Evolutionary conservation across 2,797 vertebrate genomes (phyloP), one percentile per base, ranked within the genome.

Genomic region (Allobates femoralis): DNA sequence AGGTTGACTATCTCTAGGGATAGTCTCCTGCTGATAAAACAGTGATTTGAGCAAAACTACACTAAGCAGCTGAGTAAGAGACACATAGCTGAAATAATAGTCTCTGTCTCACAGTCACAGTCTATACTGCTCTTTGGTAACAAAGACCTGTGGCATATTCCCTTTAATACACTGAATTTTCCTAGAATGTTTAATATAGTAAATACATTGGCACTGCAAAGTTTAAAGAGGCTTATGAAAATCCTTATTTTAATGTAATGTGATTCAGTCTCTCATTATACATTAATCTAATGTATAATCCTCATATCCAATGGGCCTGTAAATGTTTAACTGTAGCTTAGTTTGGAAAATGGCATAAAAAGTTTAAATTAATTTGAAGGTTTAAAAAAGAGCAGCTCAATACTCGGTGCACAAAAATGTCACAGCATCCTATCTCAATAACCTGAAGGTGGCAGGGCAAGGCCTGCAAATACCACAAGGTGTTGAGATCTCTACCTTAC

Each of bases 381-480:
- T 41, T 21, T n/a, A 11, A 71, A 14, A 71, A 78, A 34, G 18
- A 78, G 51, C 53, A 56, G 32, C 32, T 58, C 12, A 32, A 37
- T 58, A n/a, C 21, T 83, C 23, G 21, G 51, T 7, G 30, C 21
- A 55, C 23, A 21, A 75, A 67, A 66, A 86, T 77, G 41, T 60
- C 34, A 80, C 58, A 69, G 60, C 53, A 58, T 50, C 71, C 58
- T 60, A 66, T 76, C 41, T 60, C 51, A 66, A 53, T 67, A 77
- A 81, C 87, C 87, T 85, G 87, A 88, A 88, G 87, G 87, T 88
- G 87, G 87, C 87, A 88, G 87, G 83, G 87, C 77, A 88, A 85
- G 87, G 83, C 87, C 62, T 88, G 41, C 23, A 75, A 88, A 88
- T 85, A 81, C 64, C 46, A 81, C 34, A 56, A 34, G n/a, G 41